phyloP scores from a whole-genome alignment of 64 coral and sea anemone genomes.

The Pocillopora verrucosa region DNA sequence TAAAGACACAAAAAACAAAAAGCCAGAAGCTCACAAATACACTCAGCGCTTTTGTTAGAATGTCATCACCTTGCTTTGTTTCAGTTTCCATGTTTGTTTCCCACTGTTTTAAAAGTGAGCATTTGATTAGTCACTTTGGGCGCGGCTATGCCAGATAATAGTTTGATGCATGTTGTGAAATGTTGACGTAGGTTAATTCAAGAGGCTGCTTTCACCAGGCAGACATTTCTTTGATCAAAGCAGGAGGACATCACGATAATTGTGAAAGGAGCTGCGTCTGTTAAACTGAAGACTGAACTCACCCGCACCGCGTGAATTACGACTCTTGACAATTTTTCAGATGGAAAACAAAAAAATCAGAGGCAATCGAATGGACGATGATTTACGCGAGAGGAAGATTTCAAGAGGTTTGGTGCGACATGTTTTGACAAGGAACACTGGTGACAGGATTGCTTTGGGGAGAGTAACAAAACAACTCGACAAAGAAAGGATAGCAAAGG shows the following conservation, averaged over 20 bases:
- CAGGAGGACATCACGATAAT: background rate
- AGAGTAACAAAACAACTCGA: constrained; percentile 44
- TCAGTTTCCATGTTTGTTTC: background rate
- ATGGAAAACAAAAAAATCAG: background rate
- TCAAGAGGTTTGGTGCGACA: constrained; percentile 37
- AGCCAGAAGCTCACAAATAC: too few species aligned
- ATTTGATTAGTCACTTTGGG: background rate
- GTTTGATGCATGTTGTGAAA: constrained; percentile 1
- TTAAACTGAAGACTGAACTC: background rate
- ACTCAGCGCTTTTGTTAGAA: too few species aligned
- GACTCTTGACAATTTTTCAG: background rate
- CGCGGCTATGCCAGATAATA: background rate
- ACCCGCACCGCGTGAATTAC: background rate
- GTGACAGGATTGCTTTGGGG: constrained; percentile 10
- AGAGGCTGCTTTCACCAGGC: background rate
- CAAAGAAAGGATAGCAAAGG: constrained; percentile 43
- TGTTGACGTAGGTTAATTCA: background rate
- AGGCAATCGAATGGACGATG: background rate
- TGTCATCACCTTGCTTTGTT: too few species aligned
- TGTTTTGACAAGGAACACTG: constrained; percentile 47
- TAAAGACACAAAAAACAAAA: too few species aligned
- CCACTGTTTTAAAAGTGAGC: background rate
- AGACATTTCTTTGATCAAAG: background rate
- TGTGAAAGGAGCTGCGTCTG: background rate
- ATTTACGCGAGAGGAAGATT: background rate